phyloP scores from a whole-genome alignment of 2,888 invertebrate genomes.

The Aphrophora alni region DNA sequence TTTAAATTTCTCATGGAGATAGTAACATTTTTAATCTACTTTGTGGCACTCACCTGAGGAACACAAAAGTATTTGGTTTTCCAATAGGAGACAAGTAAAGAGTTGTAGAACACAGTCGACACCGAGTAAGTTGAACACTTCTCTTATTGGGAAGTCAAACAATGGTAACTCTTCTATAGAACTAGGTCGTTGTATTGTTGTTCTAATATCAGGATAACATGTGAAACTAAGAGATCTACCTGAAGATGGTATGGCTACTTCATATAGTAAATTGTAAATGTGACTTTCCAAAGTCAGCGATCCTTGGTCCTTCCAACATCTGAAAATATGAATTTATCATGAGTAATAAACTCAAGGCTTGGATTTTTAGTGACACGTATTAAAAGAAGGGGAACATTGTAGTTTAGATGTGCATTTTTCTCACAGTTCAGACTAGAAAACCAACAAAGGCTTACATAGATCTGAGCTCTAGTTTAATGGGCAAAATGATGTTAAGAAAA shows the following conservation, averaged over 20 bases:
- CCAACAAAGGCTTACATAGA: too few species aligned
- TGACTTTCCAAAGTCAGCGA: constrained; percentile 86
- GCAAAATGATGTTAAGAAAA: too few species aligned
- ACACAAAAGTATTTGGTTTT: constrained; percentile 94
- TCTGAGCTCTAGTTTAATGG: too few species aligned
- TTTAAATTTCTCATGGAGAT: too few species aligned
- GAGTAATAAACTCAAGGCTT: too few species aligned
- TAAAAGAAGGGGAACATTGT: too few species aligned
- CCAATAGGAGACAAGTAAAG: constrained; percentile 92
- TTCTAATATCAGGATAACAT: constrained; percentile 55
- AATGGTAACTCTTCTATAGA: constrained; percentile 87
- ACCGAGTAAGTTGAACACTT: constrained; percentile 87
- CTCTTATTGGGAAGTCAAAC: constrained; percentile 89
- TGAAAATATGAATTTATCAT: too few species aligned
- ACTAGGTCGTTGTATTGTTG: constrained; percentile 75
- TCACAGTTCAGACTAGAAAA: too few species aligned
- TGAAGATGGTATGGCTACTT: constrained; percentile 87
- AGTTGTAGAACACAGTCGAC: constrained; percentile 92
- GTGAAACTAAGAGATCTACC: constrained; percentile 75
- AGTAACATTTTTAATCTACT: too few species aligned
- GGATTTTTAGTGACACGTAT: too few species aligned
- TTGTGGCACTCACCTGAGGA: constrained; percentile 83
- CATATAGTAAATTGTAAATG: constrained; percentile 93
- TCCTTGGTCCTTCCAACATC: constrained; percentile 60
- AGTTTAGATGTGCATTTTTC: too few species aligned